Base-by-base conservation (phyloP, 2,113 vertebrate genomes). In the Orientallactaga bullata region DNA sequence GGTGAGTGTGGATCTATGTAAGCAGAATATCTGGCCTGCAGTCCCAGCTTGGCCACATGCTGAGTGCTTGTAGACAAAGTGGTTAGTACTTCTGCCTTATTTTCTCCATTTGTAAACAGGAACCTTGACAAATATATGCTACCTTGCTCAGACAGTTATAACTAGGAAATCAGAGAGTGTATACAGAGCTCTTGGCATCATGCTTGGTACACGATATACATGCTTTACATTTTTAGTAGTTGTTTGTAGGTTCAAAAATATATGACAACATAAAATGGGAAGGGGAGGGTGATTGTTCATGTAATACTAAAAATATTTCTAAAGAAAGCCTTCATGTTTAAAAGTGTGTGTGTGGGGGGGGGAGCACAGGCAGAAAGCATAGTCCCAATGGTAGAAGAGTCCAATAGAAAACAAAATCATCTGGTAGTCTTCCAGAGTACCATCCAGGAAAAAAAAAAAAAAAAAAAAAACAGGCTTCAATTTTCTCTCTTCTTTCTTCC, bases 11-110 rank as follows among this genome's bases (percentile, higher is more conserved):
- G 5, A 4, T 55, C 68, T 85, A 30, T 76, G 55, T 26, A 74
- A 32, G 37, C 20, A 51, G 13, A 51, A 32, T 0, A 9, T 23
- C 32, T n/a, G n/a, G 78, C 2, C 11, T 3, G 11, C 23, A 13
- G 28, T 24, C 47, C 30, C n/a, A 65, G 17, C n/a, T 23, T 7
- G 2, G 26, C 8, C 32, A n/a, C 32, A 47, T 26, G 23, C 1
- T 51, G 23, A 20, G 32, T 15, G 39, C 86, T 6, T 20, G 4
- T 4, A 12, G n/a, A 23, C 28, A 47, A 91, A 16, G 20, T 9
- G 20, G 23, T 89, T 55, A 18, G 32, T 42, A 69, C 28, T 5
- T 76, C 51, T 84, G 10, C 30, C 13, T 3, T 28, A 35, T 58
- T 77, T 21, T 28, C 26, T 58, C 63, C 32, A 51, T 47, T 80